Evolutionary conservation across 1,140 invertebrate genomes (phyloP).

Genomic region (Augochlora pura): DNA sequence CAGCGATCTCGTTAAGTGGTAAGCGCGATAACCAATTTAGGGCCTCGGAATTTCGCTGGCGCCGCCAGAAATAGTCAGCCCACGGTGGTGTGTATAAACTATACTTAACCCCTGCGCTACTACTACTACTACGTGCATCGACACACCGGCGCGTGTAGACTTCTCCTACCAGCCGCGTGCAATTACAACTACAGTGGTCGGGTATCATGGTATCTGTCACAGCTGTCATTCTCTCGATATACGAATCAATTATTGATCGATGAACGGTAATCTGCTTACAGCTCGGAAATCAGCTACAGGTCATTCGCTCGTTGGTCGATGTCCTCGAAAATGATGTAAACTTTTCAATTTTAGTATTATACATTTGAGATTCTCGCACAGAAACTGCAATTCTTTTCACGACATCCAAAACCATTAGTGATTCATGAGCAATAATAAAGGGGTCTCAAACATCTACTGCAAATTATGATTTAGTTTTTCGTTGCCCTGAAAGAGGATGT

Average conservation of each 20-base stretch:
- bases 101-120: conserved; percentile 60
- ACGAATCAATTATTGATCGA: neutral
- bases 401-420: too few species aligned
- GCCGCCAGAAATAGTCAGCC: conserved; percentile 75
- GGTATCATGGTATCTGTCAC: too few species aligned
- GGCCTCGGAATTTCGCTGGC: conserved; percentile 76
- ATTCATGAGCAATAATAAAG: too few species aligned
- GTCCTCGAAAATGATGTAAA: too few species aligned
- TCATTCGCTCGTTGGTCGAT: too few species aligned
- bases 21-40: conserved; percentile 77
- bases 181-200: neutral
- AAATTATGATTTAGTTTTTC: too few species aligned
- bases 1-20: conserved; percentile 69
- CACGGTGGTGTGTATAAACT: conserved; percentile 62
- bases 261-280: neutral
- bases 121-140: conserved; percentile 29
- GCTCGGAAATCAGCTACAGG: too few species aligned
- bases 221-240: neutral
- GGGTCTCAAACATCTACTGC: too few species aligned
- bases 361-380: too few species aligned
- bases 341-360: too few species aligned
- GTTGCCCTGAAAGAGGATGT: too few species aligned
- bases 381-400: too few species aligned
- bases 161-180: neutral
- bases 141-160: conserved; percentile 11